Percentiles rank a stretch among this genome's conserved stretches.
phyloP scores from a whole-genome alignment of 2,797 vertebrate genomes.

The Rallus crepitans region DNA sequence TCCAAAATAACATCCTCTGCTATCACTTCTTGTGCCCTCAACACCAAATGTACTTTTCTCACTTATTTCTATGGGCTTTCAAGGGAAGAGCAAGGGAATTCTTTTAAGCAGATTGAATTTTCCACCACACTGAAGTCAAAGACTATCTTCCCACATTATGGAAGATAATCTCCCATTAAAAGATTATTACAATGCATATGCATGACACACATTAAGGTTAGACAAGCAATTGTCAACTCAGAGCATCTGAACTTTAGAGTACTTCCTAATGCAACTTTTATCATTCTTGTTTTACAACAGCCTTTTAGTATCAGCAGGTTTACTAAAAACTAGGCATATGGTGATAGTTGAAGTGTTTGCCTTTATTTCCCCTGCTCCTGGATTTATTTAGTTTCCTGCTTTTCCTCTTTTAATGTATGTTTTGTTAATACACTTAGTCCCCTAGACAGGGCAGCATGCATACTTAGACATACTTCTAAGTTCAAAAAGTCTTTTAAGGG shows the following conservation, averaged over 20 bases:
- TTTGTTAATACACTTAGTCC: not conserved
- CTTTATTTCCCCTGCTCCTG: not conserved
- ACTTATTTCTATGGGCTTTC: not conserved
- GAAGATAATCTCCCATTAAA: not conserved
- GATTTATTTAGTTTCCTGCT: not conserved
- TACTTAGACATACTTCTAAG: not conserved
- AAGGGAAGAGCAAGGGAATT: not conserved
- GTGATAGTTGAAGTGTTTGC: not conserved
- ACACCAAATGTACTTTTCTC: not conserved
- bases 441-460: not conserved
- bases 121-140: not conserved
- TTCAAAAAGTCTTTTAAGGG: not conserved
- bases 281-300: not conserved
- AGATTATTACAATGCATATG: not conserved
- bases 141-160: not conserved
- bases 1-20: not conserved
- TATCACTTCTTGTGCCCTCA: not conserved
- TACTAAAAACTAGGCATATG: not conserved
- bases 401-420: not conserved
- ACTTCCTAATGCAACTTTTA: not conserved
- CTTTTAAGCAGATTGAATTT: not conserved
- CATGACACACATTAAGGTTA: not conserved
- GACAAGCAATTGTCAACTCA: not conserved
- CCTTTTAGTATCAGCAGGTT: not conserved
- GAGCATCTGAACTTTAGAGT: not conserved